Base-by-base conservation (phyloP, 1,140 invertebrate species). In the Odontomachus brunneus region DNA sequence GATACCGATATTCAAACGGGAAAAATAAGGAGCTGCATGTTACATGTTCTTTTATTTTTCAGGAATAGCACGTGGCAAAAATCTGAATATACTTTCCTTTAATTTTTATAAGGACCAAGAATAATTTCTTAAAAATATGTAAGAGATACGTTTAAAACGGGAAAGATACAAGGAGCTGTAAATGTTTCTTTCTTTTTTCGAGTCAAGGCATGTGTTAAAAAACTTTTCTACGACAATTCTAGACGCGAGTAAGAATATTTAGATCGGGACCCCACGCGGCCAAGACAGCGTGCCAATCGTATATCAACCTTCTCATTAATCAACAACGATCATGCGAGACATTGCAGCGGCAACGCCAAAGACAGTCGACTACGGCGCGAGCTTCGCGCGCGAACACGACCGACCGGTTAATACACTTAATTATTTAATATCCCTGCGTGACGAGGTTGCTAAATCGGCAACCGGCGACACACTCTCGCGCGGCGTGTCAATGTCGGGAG, bases 271-370 rank as follows among this genome's bases (percentile, higher is more conserved):
- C 51, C 44, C 29, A 33, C 2, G 5, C 17, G 9, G 15, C 33
- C 29, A 17, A 48, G 22, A 57, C 38, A 33, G 9, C 59, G 38
- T 26, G 53, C n/a, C 26, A 2, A 51, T 29, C 63, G 15, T 11
- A 22, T 63, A 44, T 11, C 73, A 80, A 83, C 26, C 49, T 71
- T n/a, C 38, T 44, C 85, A 84, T 84, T 84, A 84, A 84, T 88
- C 82, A 71, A 87, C 81, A 49, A 59, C 12, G 74, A 87, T 87
- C 83, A 88, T 69, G 82, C 67, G 65, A 84, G 72, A 83, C 75
- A 55, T 65, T 60, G 82, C 33, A 73, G 49, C 73, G 49, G 29
- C n/a, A 62, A 66, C 22, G 55, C 67, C 33, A 71, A 63, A 83
- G 57, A 17, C n/a, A 78, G 67, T 73, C 67, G 51, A 24, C 57